phyloP scores from a whole-genome alignment of 2,888 invertebrate genomes.

The Mythimna ferrago region DNA sequence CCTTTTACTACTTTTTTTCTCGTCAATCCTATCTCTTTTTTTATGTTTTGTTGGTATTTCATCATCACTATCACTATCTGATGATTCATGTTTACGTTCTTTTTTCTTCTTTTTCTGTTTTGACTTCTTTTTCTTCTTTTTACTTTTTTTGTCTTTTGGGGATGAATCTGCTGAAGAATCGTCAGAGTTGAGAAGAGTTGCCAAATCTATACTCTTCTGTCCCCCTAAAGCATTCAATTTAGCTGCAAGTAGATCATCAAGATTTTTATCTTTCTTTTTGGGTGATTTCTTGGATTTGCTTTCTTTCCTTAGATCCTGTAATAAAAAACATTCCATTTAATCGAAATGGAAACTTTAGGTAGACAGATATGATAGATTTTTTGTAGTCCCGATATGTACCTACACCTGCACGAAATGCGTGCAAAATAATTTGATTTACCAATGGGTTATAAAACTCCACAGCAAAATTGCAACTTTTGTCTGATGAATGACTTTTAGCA shows the following conservation, averaged over 20 bases:
- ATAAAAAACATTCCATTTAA: constrained; percentile 29
- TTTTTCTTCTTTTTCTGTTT: constrained; percentile 75
- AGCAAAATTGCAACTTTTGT: no score
- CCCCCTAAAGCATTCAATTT: constrained; percentile 93
- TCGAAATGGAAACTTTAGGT: no score
- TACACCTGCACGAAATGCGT: no score
- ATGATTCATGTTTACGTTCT: constrained; percentile 55
- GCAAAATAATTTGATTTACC: no score
- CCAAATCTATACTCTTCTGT: constrained; percentile 79
- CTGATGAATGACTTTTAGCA: no score
- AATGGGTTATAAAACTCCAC: no score
- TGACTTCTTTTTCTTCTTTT: constrained; percentile 77
- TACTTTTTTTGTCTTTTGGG: constrained; percentile 64
- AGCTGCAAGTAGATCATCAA: constrained; percentile 93
- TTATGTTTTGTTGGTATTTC: constrained; percentile 53
- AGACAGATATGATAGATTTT: no score
- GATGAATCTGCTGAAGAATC: constrained; percentile 78
- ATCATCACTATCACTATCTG: constrained; percentile 40
- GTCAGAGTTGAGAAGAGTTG: constrained; percentile 80
- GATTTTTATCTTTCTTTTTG: constrained; percentile 86
- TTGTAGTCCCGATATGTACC: no score
- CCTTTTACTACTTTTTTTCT: constrained; percentile 37
- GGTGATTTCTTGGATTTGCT: constrained; percentile 87
- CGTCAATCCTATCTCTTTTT: constrained; percentile 44
- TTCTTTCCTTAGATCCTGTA: constrained; percentile 83